Conservation (phyloP, 2,113 vertebrate species). For the Thalassoma bifasciatum region DNA sequence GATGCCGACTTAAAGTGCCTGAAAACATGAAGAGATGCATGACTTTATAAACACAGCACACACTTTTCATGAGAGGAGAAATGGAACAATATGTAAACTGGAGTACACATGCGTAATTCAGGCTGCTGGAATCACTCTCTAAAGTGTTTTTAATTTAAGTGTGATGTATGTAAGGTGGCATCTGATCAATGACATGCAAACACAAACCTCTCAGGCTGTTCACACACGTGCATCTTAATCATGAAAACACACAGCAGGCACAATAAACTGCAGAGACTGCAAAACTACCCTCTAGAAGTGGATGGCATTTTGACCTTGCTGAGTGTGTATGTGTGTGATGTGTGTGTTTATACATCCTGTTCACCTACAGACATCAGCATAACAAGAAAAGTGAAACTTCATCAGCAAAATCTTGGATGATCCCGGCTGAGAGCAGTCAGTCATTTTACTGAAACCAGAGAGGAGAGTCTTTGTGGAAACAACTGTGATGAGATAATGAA, state of each 20-base stretch:
- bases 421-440: slow-evolving; percentile 30
- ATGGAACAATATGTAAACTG: background rate
- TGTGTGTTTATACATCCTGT: slow-evolving; percentile 7
- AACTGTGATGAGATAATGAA: background rate
- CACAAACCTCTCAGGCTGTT: slow-evolving; percentile 8
- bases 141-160: background rate
- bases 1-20: background rate
- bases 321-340: background rate
- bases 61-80: background rate
- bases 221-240: slow-evolving; percentile 12
- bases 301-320: slow-evolving; percentile 46
- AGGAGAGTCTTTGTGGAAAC: slow-evolving; percentile 1
- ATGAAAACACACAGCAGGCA: slow-evolving; percentile 54
- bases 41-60: background rate
- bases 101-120: too few species aligned
- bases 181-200: slow-evolving; percentile 42
- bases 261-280: slow-evolving; percentile 56
- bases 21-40: background rate
- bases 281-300: slow-evolving; percentile 32
- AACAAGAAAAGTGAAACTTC: slow-evolving; percentile 39
- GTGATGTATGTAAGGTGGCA: slow-evolving; percentile 3
- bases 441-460: slow-evolving; percentile 30
- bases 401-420: slow-evolving; percentile 59
- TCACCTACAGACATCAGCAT: slow-evolving; percentile 53
- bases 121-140: too few species aligned